These are phyloP conservation scores for Arrhopalites spinosus DNA, from an alignment of 2,888 invertebrate genomes.

Conservation along the genomic window DNA sequence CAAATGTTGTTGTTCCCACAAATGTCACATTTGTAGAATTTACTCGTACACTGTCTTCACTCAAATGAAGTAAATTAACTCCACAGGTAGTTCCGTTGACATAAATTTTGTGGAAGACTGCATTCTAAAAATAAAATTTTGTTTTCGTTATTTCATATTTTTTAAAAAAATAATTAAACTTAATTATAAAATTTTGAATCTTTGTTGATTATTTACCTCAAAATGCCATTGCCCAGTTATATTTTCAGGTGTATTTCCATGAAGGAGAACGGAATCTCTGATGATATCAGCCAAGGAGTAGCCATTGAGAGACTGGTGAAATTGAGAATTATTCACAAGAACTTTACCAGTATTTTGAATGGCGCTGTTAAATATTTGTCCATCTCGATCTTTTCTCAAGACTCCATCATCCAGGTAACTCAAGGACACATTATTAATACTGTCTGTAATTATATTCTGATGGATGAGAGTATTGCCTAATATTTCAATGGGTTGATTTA, in stretches of 20 bases:
- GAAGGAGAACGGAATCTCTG: slow-evolving; percentile 43
- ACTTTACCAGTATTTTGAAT: slow-evolving; percentile 24
- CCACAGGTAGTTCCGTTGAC: slow-evolving; percentile 42
- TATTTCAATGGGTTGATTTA: slow-evolving; percentile 32
- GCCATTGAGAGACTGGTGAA: slow-evolving; percentile 32
- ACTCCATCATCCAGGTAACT: slow-evolving; percentile 24
- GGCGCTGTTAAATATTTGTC: slow-evolving; percentile 41
- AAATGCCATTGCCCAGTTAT: slow-evolving; percentile 31
- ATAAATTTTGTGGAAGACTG: slow-evolving; percentile 31
- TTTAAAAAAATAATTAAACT: not conserved
- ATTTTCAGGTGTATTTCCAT: slow-evolving; percentile 10
- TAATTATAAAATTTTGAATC: not conserved
- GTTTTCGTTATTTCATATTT: no score
- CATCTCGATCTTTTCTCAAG: slow-evolving; percentile 34
- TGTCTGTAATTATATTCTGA: not conserved
- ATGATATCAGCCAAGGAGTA: slow-evolving; percentile 36
- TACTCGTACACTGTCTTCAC: slow-evolving; percentile 39
- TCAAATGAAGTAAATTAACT: slow-evolving; percentile 37
- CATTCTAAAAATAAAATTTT: not conserved
- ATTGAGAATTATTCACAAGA: slow-evolving; percentile 20
- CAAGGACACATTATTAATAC: slow-evolving; percentile 40
- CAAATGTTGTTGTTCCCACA: slow-evolving; percentile 36
- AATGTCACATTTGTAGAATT: slow-evolving; percentile 35
- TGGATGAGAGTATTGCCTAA: not conserved
- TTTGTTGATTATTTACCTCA: slow-evolving; percentile 29